phyloP scores from a whole-genome alignment of 2,888 invertebrate genomes.

The Drosophila kokeensis region DNA sequence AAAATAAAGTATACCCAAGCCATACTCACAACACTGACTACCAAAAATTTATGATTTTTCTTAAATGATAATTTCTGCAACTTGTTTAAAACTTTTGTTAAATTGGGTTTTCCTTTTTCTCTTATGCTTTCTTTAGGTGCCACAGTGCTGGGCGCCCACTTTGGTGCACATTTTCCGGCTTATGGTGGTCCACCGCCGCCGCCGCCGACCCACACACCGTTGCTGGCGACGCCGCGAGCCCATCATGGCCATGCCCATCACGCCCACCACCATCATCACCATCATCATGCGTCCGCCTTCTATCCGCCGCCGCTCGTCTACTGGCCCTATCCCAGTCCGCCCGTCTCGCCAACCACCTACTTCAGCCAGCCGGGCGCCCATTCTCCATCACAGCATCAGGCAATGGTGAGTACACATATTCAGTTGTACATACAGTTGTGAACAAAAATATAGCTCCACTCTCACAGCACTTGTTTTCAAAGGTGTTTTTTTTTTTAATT shows the following conservation, averaged over 20 bases:
- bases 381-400: slow-evolving; percentile 81
- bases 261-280: slow-evolving; percentile 86
- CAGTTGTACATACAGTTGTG: background rate
- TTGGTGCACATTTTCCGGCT: slow-evolving; percentile 83
- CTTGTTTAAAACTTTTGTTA: background rate
- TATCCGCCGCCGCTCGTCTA: slow-evolving; percentile 91
- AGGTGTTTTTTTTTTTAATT: background rate
- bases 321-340: slow-evolving; percentile 98
- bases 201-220: slow-evolving; percentile 69
- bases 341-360: slow-evolving; percentile 96
- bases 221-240: slow-evolving; percentile 83
- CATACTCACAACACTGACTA: slow-evolving; percentile 74
- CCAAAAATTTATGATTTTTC: slow-evolving; percentile 15
- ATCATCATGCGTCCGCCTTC: slow-evolving; percentile 85
- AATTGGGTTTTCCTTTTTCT: background rate
- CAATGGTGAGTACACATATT: slow-evolving; percentile 71
- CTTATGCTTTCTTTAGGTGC: slow-evolving; percentile 85
- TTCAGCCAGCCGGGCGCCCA: slow-evolving; percentile 88
- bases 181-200: slow-evolving; percentile 85
- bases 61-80: slow-evolving; percentile 9
- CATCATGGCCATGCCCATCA: slow-evolving; percentile 85
- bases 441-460: background rate
- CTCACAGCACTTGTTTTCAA: background rate
- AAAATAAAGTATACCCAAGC: slow-evolving; percentile 33
- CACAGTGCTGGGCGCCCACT: slow-evolving; percentile 86